Percentiles rank a stretch among this genome's conserved stretches.
These are phyloP conservation scores for Kryptolebias marmoratus DNA, from an alignment of 2,113 vertebrate species.

Conservation along the genomic window DNA sequence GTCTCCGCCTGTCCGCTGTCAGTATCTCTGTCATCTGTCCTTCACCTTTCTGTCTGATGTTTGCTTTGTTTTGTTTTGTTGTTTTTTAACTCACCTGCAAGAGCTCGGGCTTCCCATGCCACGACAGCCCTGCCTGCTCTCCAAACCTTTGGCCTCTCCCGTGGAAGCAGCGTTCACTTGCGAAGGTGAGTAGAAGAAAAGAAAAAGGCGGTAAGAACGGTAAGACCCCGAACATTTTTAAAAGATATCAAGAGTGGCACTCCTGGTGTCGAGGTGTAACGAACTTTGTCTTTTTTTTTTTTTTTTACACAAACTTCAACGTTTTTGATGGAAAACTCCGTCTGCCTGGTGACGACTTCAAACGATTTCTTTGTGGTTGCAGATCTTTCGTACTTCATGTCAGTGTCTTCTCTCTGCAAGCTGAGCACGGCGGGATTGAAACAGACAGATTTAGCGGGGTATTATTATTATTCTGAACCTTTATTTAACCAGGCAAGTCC, in stretches of 20 bases:
- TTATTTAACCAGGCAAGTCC: background rate
- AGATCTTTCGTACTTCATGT: too few species aligned
- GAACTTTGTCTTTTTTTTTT: too few species aligned
- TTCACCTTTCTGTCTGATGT: background rate
- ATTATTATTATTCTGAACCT: too few species aligned
- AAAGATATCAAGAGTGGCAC: too few species aligned
- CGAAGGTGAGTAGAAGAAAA: conserved; percentile 60
- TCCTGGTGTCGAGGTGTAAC: too few species aligned
- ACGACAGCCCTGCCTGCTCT: conserved; percentile 11
- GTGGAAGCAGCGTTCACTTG: conserved; percentile 16
- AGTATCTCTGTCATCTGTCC: background rate
- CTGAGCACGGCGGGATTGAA: background rate
- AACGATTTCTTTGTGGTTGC: too few species aligned
- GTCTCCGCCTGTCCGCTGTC: background rate
- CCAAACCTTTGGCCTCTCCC: conserved; percentile 63
- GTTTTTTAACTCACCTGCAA: background rate
- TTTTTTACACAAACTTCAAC: too few species aligned
- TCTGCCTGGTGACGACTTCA: too few species aligned
- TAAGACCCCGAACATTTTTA: too few species aligned
- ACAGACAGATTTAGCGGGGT: background rate
- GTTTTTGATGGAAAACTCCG: too few species aligned
- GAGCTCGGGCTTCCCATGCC: background rate
- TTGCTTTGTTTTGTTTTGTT: background rate
- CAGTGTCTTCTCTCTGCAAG: too few species aligned
- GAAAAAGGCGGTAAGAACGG: too few species aligned